Base-by-base conservation (phyloP, 2,888 invertebrate species). In the Xylocampa areola region DNA sequence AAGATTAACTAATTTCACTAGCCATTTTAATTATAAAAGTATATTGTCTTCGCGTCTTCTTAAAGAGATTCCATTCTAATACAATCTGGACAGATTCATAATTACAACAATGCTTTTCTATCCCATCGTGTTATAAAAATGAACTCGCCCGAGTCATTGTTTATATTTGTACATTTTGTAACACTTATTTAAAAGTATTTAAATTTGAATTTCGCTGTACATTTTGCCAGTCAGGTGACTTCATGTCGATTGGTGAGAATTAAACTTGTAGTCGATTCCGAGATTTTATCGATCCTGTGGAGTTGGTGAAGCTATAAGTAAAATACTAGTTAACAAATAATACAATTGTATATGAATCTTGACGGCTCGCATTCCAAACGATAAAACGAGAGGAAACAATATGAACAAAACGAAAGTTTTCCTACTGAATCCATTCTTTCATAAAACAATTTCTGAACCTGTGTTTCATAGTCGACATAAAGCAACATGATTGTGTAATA, bases 151-250 rank as follows among this genome's bases (percentile, higher is more conserved):
- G 54, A 63, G 61, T 54, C 52, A 39, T 13, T 73, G 68, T 77
- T 75, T 73, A 69, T 77, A 71, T 67, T 77, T 81, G 82, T 82
- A 81, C 63, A 82, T 79, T 80, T 73, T 77, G 76, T 80, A 74
- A 76, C 47, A 52, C 60, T 66, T 68, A 69, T 70, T 62, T 65
- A 43, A 54, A 68, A 37, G 43, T 61, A 58, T 53, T 66, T 73
- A 62, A 39, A 57, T 49, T 50, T 45, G 17, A 51, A 59, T 66
- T 57, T 69, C 45, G 51, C 61, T 64, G 13, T 65, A 47, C 44
- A 53, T 48, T 13, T 44, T 39, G 25, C 23, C 19, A 27, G 36
- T 36, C 17, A 33, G 40, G 23, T 36, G 11, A 11, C 19, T 44
- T 21, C 52, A 16, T 35, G 14, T 40, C 55, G 30, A 40, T 30